Conservation (phyloP, 2,113 vertebrate species). For the Lasiurus cinereus region DNA sequence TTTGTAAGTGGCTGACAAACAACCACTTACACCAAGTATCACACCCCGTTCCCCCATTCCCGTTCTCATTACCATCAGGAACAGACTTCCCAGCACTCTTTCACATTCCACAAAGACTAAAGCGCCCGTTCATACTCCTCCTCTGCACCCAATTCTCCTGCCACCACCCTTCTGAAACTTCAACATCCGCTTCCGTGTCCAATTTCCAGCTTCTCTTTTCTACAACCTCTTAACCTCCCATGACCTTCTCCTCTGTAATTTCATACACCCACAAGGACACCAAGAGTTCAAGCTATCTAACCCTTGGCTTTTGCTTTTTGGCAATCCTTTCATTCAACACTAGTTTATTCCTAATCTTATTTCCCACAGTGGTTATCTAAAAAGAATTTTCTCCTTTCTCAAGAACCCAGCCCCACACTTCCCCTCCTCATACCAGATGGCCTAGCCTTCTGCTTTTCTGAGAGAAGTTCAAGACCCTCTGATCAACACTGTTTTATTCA, state of each 20-base stretch:
- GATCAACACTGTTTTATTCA: not conserved
- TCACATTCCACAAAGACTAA: conserved; percentile 8
- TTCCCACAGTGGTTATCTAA: conserved; percentile 76
- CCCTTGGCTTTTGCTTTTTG: conserved; percentile 48
- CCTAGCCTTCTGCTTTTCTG: not conserved
- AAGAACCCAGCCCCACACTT: conserved; percentile 64
- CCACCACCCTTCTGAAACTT: not conserved
- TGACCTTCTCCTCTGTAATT: conserved; percentile 30
- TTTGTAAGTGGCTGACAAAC: conserved; percentile 27
- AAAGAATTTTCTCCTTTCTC: conserved; percentile 76
- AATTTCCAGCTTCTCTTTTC: conserved; percentile 16
- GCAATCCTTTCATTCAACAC: conserved; percentile 61
- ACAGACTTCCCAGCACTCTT: conserved; percentile 4
- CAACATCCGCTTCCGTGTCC: conserved; percentile 39
- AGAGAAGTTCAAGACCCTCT: conserved; percentile 30
- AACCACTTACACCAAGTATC: not conserved
- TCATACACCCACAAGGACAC: conserved; percentile 69
- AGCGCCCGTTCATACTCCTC: not conserved
- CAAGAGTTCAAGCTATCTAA: conserved; percentile 67
- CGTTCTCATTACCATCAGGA: not conserved
- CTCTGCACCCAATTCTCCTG: not conserved
- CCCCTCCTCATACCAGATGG: conserved; percentile 63
- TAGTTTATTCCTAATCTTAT: conserved; percentile 62
- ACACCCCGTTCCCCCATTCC: too few relatives aligned
- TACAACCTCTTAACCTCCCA: conserved; percentile 2